Base-by-base conservation (phyloP, 2,797 vertebrate species). In the Rhynchonycteris naso region DNA sequence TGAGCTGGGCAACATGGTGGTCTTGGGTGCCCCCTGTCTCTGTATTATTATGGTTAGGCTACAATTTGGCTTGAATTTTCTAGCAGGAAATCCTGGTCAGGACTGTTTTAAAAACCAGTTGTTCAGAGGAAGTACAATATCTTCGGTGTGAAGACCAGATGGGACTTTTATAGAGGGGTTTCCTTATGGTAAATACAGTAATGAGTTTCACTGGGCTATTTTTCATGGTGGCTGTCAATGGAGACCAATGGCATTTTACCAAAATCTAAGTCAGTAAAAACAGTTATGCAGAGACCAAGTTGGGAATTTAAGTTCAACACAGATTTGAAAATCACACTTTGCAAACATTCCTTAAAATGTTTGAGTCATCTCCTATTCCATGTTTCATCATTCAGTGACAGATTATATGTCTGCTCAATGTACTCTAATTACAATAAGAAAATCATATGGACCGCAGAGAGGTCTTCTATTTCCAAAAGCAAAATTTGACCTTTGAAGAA, bases 291-390 rank as follows among this genome's bases (percentile, higher is more conserved):
- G 92, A 93, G 92, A 95, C 92, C 66, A 87, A 88, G 93, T 72
- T 79, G 88, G 71, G 72, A 93, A 76, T 95, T 96, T 92, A 94
- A 96, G 95, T 80, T 95, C 91, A 95, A 91, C 84, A 91, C 30
- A 86, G 92, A 94, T 71, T 86, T 96, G 96, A 91, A 96, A 97
- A 97, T 97, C 94, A 87, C 96, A 96, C 95, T 96, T 96, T 96
- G 93, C 88, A 97, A 97, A 97, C 96, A 96, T 74, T 95, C 69
- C 90, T 90, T 83, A 91, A 92, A 94, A 95, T 97, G 85, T 94
- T 96, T 92, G 95, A 97, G 94, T 93, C 92, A 96, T 97, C 91
- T 95, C 76, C 84, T 83, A 43, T 72, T 76, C 74, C 56, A 35
- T 58, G 79, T 90, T 89, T 94, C 88, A 72, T 74, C 74, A 52